Percentiles rank a stretch among this genome's conserved stretches.
phyloP scores from a whole-genome alignment of 1,140 invertebrate genomes.

The Ladona fulva region DNA sequence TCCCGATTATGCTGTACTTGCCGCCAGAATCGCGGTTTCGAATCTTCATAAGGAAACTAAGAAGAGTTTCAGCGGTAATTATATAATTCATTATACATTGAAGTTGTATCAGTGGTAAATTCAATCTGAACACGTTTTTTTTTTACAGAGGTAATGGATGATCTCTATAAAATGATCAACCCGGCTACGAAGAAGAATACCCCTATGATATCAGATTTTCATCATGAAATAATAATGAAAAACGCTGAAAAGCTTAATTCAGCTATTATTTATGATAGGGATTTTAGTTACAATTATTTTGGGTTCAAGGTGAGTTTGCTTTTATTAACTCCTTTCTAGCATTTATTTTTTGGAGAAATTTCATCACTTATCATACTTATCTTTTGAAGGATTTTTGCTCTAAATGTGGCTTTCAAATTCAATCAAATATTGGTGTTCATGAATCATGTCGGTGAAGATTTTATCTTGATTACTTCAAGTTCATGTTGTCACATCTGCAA shows the following conservation, averaged over 20 bases:
- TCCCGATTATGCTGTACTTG: conserved; percentile 93
- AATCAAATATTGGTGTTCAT: too few relatives aligned
- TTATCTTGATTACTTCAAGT: too few relatives aligned
- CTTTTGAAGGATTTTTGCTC: too few relatives aligned
- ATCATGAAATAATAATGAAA: conserved; percentile 75
- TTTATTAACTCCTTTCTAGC: too few relatives aligned
- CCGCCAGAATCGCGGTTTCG: conserved; percentile 90
- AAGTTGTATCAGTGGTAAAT: conserved; percentile 21
- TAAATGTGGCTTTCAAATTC: too few relatives aligned
- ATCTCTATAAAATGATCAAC: conserved; percentile 72
- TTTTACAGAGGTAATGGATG: conserved; percentile 81
- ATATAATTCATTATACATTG: conserved; percentile 14
- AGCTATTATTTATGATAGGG: conserved; percentile 95
- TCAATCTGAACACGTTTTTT: too few relatives aligned
- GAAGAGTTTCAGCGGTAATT: conserved; percentile 74
- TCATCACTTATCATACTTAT: too few relatives aligned
- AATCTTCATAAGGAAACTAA: conserved; percentile 97
- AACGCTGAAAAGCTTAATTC: conserved; percentile 86
- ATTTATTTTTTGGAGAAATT: too few relatives aligned
- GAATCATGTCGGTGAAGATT: too few relatives aligned
- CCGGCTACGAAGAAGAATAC: conserved; percentile 54
- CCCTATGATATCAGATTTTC: conserved; percentile 80
- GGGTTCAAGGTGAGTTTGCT: conserved; percentile 85
- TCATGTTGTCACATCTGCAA: too few relatives aligned
- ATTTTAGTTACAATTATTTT: conserved; percentile 97